Base-by-base conservation (phyloP, 2,888 invertebrate genomes). In the Lathronympha strigana region DNA sequence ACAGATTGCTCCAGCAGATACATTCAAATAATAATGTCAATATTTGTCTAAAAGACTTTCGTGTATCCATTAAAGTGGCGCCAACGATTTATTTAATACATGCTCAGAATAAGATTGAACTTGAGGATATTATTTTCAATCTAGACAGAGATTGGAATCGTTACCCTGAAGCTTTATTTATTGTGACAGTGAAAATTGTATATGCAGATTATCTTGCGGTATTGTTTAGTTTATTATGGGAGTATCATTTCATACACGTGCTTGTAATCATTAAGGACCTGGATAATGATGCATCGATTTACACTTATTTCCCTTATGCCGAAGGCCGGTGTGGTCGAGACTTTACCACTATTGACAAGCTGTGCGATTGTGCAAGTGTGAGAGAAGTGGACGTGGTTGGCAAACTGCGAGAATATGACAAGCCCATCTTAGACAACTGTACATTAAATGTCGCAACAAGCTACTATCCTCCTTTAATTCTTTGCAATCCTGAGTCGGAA, bases 301-400 rank as follows among this genome's bases (percentile, higher is more conserved):
- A 67, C 45, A 31, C 62, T 8, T 69, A 66, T 50, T 61, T 62
- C 28, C 51, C 64, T 13, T 67, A 64, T 47, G 54, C 40, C 25
- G 40, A 58, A 21, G 53, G 53, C 23, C 40, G 21, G 0, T 69
- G 69, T 61, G 67, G 69, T 13, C 31, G 54, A n/a, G 64, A 58
- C 13, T 67, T 49, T 28, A 50, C 33, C 4, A 62, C 57, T 23
- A 62, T 62, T 23, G 49, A 60, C 9, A 61, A 54, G n/a, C 19
- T 67, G n/a, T 61, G 67, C 31, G 25, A 64, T 17, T 69, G 69
- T 43, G n/a, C 19, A 38, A 53, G 17, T 9, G 28, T 36, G 0
- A 38, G 43, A 51, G 17, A 28, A 15, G 4, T 47, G 0, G 58
- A 61, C 21, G 21, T 61, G 8, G 25, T 54, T 21, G 36, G 47